phyloP scores from a whole-genome alignment of 30 jellyfish, hydroid and myxozoan genomes.

The Aurelia aurita region DNA sequence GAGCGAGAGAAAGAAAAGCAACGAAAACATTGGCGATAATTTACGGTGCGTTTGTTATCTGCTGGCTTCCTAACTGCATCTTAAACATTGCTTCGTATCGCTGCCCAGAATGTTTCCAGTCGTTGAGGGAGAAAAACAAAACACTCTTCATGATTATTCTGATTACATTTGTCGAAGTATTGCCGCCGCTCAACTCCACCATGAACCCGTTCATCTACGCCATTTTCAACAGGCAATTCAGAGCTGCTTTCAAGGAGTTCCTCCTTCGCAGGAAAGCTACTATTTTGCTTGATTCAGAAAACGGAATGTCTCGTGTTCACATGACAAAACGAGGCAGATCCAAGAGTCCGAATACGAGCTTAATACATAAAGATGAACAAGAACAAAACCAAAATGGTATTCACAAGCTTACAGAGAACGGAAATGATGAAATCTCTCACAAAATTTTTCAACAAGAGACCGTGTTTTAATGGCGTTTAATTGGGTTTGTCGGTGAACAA shows the following conservation, averaged over 20 bases:
- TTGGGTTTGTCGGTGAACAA: too few species aligned
- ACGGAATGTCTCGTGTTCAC: slow-evolving; percentile 46
- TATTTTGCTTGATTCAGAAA: slow-evolving; percentile 37
- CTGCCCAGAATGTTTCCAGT: slow-evolving; percentile 48
- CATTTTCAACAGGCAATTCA: slow-evolving; percentile 83
- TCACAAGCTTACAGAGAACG: slow-evolving; percentile 14
- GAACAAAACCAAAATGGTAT: slow-evolving; percentile 15
- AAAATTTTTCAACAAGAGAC: too few species aligned
- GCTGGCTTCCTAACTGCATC: slow-evolving; percentile 96
- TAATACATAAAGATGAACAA: too few species aligned
- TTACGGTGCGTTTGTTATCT: slow-evolving; percentile 85
- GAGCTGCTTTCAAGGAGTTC: slow-evolving; percentile 81
- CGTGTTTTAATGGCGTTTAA: too few species aligned
- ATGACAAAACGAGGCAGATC: slow-evolving; percentile 13
- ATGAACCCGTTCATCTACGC: slow-evolving; percentile 93
- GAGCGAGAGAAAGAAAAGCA: slow-evolving; percentile 82
- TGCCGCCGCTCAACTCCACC: slow-evolving; percentile 85
- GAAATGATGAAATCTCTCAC: slow-evolving; percentile 7
- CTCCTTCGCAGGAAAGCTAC: slow-evolving; percentile 60
- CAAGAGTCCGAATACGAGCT: not conserved
- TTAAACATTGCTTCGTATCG: slow-evolving; percentile 27
- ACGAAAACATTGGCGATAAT: slow-evolving; percentile 87
- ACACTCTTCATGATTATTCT: slow-evolving; percentile 47
- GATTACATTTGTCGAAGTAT: slow-evolving; percentile 74
- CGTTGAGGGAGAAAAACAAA: slow-evolving; percentile 27